Percentiles rank a stretch among this genome's conserved stretches.
Evolutionary conservation across 2,113 vertebrate species (phyloP).

Genomic region (Gasterosteus nipponicus): DNA sequence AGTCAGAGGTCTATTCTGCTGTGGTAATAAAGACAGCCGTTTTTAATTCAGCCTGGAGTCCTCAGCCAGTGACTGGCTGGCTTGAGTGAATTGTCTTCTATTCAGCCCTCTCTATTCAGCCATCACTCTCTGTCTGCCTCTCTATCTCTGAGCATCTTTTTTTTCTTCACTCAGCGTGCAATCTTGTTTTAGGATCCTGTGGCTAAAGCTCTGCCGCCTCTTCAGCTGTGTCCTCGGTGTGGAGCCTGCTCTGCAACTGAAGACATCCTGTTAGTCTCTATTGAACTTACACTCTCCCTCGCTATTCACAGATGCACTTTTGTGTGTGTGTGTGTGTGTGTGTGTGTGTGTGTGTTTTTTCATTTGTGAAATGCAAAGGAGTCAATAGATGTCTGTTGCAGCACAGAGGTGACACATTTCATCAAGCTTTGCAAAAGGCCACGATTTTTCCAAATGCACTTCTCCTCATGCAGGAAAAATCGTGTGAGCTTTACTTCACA

Average conservation of each 20-base stretch:
- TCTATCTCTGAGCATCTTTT: slow-evolving; percentile 49
- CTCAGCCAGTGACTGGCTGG: slow-evolving; percentile 36
- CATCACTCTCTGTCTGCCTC: slow-evolving; percentile 47
- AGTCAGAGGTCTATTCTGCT: slow-evolving; percentile 50
- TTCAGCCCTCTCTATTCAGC: slow-evolving; percentile 56
- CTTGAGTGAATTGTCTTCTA: slow-evolving; percentile 40
- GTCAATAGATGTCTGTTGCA: slow-evolving; percentile 9
- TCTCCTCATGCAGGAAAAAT: slow-evolving; percentile 22
- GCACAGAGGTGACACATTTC: slow-evolving; percentile 40
- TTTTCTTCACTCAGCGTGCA: slow-evolving; percentile 49
- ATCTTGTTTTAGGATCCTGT: slow-evolving; percentile 38
- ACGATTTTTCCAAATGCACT: not conserved
- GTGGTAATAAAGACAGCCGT: slow-evolving; percentile 47
- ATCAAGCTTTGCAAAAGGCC: slow-evolving; percentile 1
- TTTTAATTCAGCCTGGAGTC: slow-evolving; percentile 56
- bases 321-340: slow-evolving; percentile 1
- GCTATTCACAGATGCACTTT: slow-evolving; percentile 18
- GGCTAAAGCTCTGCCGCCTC: slow-evolving; percentile 1
- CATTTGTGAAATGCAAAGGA: slow-evolving; percentile 9
- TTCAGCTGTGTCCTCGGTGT: slow-evolving; percentile 7
- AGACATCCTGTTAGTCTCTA: slow-evolving; percentile 50
- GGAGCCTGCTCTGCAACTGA: slow-evolving; percentile 26
- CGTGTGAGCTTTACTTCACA: slow-evolving; percentile 33
- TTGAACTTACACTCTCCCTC: slow-evolving; percentile 38
- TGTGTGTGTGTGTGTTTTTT: slow-evolving; percentile 3